phyloP scores from a whole-genome alignment of 2,797 vertebrate genomes.

The Philypnodon macrostomus region DNA sequence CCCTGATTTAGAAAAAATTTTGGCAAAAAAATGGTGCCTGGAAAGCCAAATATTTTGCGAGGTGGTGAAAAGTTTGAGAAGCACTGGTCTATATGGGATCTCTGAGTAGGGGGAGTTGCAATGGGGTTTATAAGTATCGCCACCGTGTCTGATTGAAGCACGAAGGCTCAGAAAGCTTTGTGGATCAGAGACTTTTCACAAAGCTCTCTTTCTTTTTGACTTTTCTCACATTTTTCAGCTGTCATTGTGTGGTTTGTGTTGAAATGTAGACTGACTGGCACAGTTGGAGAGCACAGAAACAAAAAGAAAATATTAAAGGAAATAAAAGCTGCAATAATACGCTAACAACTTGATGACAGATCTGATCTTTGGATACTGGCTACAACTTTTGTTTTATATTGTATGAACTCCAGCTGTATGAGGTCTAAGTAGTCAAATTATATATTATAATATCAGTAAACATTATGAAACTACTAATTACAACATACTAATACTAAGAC shows the following conservation, averaged over 20 bases:
- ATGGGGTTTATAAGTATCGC: conserved; percentile 64
- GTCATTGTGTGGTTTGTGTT: conserved; percentile 43
- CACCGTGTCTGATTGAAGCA: conserved; percentile 68
- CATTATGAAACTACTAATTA: no score
- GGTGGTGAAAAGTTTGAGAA: no score
- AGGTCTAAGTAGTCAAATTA: no score
- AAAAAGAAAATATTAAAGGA: conserved; percentile 24
- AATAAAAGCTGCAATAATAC: conserved; percentile 45
- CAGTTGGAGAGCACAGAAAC: conserved; percentile 38
- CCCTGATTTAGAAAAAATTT: no score
- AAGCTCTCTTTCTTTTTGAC: conserved; percentile 46
- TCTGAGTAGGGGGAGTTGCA: conserved; percentile 24
- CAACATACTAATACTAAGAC: no score
- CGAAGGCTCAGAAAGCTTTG: conserved; percentile 58
- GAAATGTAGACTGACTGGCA: conserved; percentile 28
- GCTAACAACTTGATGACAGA: conserved; percentile 24
- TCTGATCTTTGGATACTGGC: neutral
- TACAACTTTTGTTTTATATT: neutral
- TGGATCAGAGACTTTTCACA: conserved; percentile 73
- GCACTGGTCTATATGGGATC: no score
- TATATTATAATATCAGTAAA: no score
- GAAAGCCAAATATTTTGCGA: no score
- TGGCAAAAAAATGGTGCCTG: no score
- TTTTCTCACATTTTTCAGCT: conserved; percentile 23
- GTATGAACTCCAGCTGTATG: no score